Evolutionary conservation across 2,888 invertebrate genomes (phyloP), one percentile per base, ranked within the genome.

Genomic region (Synanthedon andrenaeformis): DNA sequence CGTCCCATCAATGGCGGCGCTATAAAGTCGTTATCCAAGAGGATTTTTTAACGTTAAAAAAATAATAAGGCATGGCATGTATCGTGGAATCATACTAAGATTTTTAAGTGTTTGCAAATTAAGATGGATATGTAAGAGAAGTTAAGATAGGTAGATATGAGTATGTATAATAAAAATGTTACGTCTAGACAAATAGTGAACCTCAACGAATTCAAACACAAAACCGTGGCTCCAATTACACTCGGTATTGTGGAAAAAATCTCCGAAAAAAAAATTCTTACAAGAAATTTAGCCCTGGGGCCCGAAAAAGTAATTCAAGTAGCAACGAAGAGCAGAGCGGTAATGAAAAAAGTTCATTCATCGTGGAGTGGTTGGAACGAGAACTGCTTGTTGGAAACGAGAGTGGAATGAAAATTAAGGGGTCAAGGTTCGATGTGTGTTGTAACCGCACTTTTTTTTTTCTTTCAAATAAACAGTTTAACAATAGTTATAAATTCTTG

Each of bases 261-360:
- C 49, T 8, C 17, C 23, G 49, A 49, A 49, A 49, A 49, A 35
- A 35, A 49, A 49, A 49, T 17, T 49, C 23, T 49, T 49, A 17
- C 10, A 17, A 49, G 17, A 8, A 49, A 49, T 49, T 49, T 23
- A 23, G 17, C 19, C 51, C 58, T 57, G 53, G 56, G 53, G 60
- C 57, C 58, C 56, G 56, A 59, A 57, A 65, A 67, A 67, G 59
- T 64, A 64, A 65, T 64, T 65, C 67, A 63, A 67, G 67, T 67
- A 59, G 64, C 59, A 60, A 62, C 62, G 60, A 60, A 61, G 58
- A 58, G 62, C 61, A 60, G 50, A 48, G 51, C 42, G 41, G 55
- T 55, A 55, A 55, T 55, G 56, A 55, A 56, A 56, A 56, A 56
- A 56, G 56, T 56, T 56, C 52, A 51, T 51, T 51, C 51, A 51